phyloP scores from a whole-genome alignment of 1,140 invertebrate species.

The Pentalonia nigronervosa region DNA sequence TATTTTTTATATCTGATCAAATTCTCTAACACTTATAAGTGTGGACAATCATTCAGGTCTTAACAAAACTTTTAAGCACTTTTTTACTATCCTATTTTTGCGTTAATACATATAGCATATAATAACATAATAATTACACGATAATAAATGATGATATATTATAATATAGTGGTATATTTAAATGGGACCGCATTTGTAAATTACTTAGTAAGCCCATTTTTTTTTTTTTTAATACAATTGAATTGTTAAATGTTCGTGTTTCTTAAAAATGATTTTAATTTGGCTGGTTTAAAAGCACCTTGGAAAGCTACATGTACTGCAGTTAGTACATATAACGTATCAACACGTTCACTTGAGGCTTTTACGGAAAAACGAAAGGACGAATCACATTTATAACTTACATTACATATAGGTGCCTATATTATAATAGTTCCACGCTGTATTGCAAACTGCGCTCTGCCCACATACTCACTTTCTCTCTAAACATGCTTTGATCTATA shows the following conservation, averaged over 20 bases:
- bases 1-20: too few relatives aligned
- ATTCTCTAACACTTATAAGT: too few relatives aligned
- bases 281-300: background rate
- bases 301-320: background rate
- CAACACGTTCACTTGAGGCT: background rate
- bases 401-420: too few relatives aligned
- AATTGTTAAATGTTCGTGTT: background rate
- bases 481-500: slow-evolving; percentile 1
- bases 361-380: background rate
- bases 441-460: background rate
- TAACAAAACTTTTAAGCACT: too few relatives aligned
- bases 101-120: too few relatives aligned
- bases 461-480: background rate
- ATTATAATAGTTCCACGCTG: background rate
- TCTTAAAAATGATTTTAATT: background rate
- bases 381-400: background rate
- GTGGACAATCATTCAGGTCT: too few relatives aligned
- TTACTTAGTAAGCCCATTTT: background rate
- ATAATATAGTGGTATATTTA: too few relatives aligned
- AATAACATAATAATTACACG: too few relatives aligned
- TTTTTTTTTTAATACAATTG: background rate
- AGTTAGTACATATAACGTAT: too few relatives aligned
- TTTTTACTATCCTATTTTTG: too few relatives aligned
- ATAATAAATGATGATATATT: too few relatives aligned
- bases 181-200: too few relatives aligned